Conservation (phyloP, 2,113 vertebrate genomes). For the Pyrgilauda ruficollis region DNA sequence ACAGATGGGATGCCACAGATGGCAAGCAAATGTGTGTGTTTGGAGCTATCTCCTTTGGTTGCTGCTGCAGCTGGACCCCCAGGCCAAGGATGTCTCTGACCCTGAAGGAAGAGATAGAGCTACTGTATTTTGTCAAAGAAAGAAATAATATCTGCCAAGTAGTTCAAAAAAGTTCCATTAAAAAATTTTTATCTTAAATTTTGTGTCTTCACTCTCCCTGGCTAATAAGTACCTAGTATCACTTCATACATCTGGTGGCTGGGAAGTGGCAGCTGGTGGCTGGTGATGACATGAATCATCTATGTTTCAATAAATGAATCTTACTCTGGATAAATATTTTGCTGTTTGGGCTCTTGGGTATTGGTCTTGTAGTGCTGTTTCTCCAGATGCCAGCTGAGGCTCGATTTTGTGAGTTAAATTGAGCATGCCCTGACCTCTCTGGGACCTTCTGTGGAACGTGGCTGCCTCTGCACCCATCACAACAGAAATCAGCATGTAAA, state of each 20-base stretch:
- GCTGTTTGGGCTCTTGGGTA: neutral
- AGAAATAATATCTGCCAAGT: neutral
- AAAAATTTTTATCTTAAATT: neutral
- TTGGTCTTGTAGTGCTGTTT: neutral
- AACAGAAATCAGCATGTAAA: neutral
- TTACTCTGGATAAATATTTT: neutral
- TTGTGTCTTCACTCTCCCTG: neutral
- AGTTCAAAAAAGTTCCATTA: neutral
- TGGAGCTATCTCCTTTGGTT: neutral
- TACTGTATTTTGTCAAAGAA: neutral
- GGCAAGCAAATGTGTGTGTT: neutral
- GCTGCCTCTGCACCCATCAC: neutral
- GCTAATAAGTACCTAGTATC: neutral
- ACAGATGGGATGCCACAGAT: neutral
- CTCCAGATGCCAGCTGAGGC: neutral
- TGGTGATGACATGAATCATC: neutral
- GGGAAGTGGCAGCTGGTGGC: neutral
- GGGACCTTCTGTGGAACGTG: neutral
- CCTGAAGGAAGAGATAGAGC: fast-evolving
- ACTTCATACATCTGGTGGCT: neutral
- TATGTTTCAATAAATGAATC: neutral
- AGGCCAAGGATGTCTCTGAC: neutral
- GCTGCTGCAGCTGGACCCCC: neutral
- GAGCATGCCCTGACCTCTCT: neutral
- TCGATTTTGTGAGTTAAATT: neutral